These are phyloP conservation scores for Emmelina monodactyla DNA, from an alignment of 2,888 invertebrate species.

Conservation along the genomic window DNA sequence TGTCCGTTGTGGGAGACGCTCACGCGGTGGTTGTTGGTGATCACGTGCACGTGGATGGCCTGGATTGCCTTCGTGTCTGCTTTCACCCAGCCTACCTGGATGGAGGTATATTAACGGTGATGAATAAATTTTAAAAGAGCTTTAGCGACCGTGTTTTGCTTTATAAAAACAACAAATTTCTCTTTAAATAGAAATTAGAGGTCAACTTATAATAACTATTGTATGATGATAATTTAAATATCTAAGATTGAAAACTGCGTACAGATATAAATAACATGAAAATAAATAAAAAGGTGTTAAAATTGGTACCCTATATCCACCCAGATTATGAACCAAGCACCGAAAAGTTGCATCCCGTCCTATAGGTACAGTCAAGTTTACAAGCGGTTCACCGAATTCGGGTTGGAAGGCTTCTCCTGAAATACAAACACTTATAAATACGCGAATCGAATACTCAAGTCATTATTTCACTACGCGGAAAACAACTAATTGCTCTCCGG, in stretches of 20 bases:
- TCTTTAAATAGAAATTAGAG: no score
- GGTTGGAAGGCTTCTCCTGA: slow-evolving; percentile 81
- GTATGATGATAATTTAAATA: no score
- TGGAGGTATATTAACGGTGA: no score
- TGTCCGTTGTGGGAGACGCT: slow-evolving; percentile 81
- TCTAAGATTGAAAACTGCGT: no score
- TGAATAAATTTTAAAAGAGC: no score
- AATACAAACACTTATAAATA: slow-evolving; percentile 15
- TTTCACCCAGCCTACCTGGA: slow-evolving; percentile 88
- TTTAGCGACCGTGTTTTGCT: no score
- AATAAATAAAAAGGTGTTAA: neutral
- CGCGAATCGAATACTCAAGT: slow-evolving; percentile 1
- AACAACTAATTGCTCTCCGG: no score
- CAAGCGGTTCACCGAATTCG: slow-evolving; percentile 83
- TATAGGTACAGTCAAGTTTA: slow-evolving; percentile 83
- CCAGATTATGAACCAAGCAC: slow-evolving; percentile 85
- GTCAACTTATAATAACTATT: no score
- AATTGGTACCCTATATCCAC: slow-evolving; percentile 80
- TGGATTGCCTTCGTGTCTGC: slow-evolving; percentile 86
- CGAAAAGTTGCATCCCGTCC: slow-evolving; percentile 89
- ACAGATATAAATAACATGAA: no score
- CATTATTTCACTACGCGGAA: no score
- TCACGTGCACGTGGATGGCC: slow-evolving; percentile 85
- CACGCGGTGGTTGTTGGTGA: slow-evolving; percentile 84
- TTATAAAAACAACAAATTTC: no score